Evolutionary conservation across 2,113 vertebrate species (phyloP), one percentile per base, ranked within the genome.

Genomic region (Gnathonemus echidnorhynchus): DNA sequence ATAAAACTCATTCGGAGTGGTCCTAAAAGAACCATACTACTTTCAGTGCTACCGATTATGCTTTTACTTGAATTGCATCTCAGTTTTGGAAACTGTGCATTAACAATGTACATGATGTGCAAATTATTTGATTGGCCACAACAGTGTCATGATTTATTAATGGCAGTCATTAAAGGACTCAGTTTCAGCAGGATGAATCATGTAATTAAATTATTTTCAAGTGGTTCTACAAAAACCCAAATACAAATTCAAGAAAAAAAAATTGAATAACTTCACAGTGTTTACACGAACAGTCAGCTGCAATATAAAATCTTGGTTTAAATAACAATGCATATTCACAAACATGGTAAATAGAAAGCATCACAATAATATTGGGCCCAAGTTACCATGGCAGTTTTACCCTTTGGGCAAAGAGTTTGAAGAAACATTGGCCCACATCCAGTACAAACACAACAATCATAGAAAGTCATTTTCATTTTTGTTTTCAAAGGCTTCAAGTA

Each of bases 211-310:
- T 53, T 56, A 53, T 87, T 45, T 62, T 88, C 35, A 88, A 62
- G 39, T 85, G 11, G 7, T 48, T 74, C 11, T 9, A 2, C 49
- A 31, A 19, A 56, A 35, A 56, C 19, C 1, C 50, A 87, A 48
- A n/a, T 77, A 77, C 62, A 52, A 80, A 77, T 42, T 17, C 19
- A 89, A 89, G 70, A 89, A 19, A 58, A 88, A 88, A 53, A 89
- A n/a, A 9, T 85, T 58, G 21, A 31, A 19, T 15, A 88, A 58
- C 42, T 86, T 58, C 70, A 89, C 88, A 84, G 89, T 89, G 89
- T 89, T 89, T 58, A 89, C 89, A 89, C 24, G 27, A 80, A 80
- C 88, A 89, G 89, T 89, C 77, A 89, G 5, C 58, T 85, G 35
- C 13, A 62, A 62, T 89, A 89, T 62, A 84, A 89, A 89, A 62